These are phyloP conservation scores for Cheilosia pagana DNA, from an alignment of 2,888 invertebrate genomes.

Conservation along the genomic window DNA sequence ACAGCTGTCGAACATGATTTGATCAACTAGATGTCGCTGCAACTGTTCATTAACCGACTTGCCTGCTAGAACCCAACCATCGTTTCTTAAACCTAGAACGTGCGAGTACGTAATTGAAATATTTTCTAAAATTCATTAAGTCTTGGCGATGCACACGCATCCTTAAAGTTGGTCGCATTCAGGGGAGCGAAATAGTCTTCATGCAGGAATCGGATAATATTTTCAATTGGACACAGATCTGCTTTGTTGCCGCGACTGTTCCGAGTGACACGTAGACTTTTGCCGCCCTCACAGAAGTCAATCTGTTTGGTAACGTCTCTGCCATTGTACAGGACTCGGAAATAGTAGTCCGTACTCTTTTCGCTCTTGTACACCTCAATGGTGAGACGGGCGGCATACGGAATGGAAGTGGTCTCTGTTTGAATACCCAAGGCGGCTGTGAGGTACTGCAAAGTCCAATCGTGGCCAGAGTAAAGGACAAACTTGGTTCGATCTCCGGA, in stretches of 20 bases:
- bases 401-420: conserved; percentile 86
- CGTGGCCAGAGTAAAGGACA: conserved; percentile 95
- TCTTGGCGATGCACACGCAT: conserved; percentile 87
- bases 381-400: conserved; percentile 93
- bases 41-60: neutral
- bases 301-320: conserved; percentile 92
- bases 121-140: conserved; percentile 80
- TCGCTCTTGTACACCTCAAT: conserved; percentile 94
- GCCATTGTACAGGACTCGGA: conserved; percentile 93
- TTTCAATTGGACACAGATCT: conserved; percentile 92
- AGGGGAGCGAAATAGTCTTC: conserved; percentile 93
- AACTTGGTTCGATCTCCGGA: conserved; percentile 90
- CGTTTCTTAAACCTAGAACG: neutral
- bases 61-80: neutral
- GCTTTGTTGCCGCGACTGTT: conserved; percentile 84
- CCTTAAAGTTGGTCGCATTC: conserved; percentile 95
- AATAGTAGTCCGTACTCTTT: conserved; percentile 88
- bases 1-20: neutral
- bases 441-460: conserved; percentile 94
- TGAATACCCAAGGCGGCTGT: conserved; percentile 90
- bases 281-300: conserved; percentile 89
- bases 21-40: neutral
- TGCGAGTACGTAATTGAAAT: neutral
- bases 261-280: conserved; percentile 84
- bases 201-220: conserved; percentile 93